These are phyloP conservation scores for Drosophila leonis DNA, from an alignment of 2,888 invertebrate species.

Conservation along the genomic window DNA sequence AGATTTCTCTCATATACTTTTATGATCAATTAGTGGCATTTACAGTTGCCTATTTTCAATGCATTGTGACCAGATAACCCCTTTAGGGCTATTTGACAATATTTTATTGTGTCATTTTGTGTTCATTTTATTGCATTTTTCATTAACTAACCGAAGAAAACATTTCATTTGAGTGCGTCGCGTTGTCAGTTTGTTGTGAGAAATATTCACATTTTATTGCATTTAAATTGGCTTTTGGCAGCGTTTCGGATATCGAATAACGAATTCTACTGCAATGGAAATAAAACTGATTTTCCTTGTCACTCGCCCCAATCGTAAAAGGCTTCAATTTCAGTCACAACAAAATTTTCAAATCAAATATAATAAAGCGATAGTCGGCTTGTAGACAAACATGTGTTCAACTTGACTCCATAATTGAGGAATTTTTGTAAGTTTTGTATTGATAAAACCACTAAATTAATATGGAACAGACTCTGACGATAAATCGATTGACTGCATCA, in stretches of 20 bases:
- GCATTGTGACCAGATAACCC: conserved; percentile 54
- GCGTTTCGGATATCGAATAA: conserved; percentile 74
- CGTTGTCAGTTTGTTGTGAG: conserved; percentile 58
- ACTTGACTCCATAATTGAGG: conserved; percentile 50
- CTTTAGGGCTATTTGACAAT: conserved; percentile 24
- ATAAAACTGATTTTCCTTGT: conserved; percentile 50
- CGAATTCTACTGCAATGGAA: conserved; percentile 58
- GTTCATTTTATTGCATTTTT: conserved; percentile 69
- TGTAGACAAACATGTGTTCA: conserved; percentile 48
- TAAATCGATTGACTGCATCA: conserved; percentile 11
- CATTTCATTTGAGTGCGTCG: conserved; percentile 56
- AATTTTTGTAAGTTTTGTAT: conserved; percentile 54
- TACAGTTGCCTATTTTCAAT: conserved; percentile 53
- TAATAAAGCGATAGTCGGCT: conserved; percentile 23
- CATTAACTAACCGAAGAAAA: conserved; percentile 72
- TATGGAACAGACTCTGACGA: conserved; percentile 34
- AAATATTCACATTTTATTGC: conserved; percentile 69
- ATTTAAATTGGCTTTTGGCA: conserved; percentile 76
- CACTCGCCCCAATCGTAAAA: conserved; percentile 47
- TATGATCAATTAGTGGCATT: conserved; percentile 79
- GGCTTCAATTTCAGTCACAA: conserved; percentile 51
- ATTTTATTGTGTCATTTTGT: conserved; percentile 64
- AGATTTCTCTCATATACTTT: conserved; percentile 44
- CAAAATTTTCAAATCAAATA: conserved; percentile 39
- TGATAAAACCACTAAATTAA: conserved; percentile 69